Conservation (phyloP, 2,113 vertebrate genomes). For the Phyllopteryx taeniolatus region DNA sequence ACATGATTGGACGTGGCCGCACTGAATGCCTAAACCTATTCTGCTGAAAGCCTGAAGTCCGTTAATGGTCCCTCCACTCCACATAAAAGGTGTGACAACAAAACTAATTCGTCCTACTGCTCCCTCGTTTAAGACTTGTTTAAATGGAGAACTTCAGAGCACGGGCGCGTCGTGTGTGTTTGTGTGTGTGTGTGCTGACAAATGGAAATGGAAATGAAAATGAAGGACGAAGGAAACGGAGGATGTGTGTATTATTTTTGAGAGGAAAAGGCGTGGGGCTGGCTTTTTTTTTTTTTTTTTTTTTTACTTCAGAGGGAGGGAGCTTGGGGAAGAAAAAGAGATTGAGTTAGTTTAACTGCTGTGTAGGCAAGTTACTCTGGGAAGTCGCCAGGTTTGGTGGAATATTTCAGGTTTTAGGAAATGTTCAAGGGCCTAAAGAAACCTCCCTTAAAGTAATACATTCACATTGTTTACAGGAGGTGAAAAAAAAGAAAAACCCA, state of each 20-base stretch:
- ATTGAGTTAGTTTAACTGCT: conserved; percentile 19
- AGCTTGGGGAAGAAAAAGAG: conserved; percentile 17
- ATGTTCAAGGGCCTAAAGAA: conserved; percentile 21
- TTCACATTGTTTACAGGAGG: conserved; percentile 21
- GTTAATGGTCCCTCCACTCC: conserved; percentile 48
- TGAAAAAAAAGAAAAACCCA: neutral
- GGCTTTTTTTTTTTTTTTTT: neutral
- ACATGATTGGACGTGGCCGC: conserved; percentile 59
- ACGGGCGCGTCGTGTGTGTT: neutral
- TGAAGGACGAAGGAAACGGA: conserved; percentile 16
- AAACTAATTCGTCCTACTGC: conserved; percentile 56
- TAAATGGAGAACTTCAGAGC: conserved; percentile 6
- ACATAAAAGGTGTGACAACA: conserved; percentile 67
- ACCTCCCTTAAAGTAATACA: conserved; percentile 26
- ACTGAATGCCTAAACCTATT: conserved; percentile 66
- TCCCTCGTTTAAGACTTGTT: conserved; percentile 37
- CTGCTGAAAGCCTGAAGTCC: conserved; percentile 59
- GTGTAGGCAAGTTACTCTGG: conserved; percentile 22
- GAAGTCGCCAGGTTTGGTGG: conserved; percentile 21
- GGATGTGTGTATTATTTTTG: conserved; percentile 14
- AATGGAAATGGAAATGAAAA: conserved; percentile 14
- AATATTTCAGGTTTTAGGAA: conserved; percentile 34
- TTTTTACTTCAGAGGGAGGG: conserved; percentile 3
- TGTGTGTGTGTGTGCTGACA: neutral
- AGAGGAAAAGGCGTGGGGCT: conserved; percentile 7